Base-by-base conservation (phyloP, 2,888 invertebrate species). In the Lasioglossum pauxillum region DNA sequence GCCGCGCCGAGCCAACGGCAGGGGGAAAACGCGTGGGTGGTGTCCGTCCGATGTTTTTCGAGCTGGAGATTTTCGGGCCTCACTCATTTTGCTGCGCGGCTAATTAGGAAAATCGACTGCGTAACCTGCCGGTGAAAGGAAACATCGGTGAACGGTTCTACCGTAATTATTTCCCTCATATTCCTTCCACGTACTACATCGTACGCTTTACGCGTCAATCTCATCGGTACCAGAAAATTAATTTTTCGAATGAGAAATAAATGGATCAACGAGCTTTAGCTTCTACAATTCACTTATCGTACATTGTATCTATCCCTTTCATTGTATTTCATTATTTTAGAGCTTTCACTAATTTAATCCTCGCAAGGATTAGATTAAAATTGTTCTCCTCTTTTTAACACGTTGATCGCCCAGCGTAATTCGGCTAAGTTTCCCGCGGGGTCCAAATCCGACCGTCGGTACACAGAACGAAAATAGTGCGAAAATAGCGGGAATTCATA, bases 11-110 rank as follows among this genome's bases (percentile, higher is more conserved):
- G 64, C 64, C 31, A 67, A 35, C 19, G 35, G 19, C 67, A 8
- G 67, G 64, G 5, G 5, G 64, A 7, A 67, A 67, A 16, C 67
- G 67, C 41, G 69, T 71, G 69, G 41, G 69, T 23, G 69, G 64
- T 64, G 64, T 64, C 27, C 60, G 27, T 60, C 64, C 64, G 31
- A 64, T 71, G 69, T 71, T 38, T 71, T 71, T 71, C 38, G 38
- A n/a, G n/a, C n/a, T 3, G 69, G 23, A 23, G 19, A 23, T 38
- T 41, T 71, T 41, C 12, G 1, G 23, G 69, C 38, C 23, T 0
- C 10, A 14, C 23, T 41, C n/a, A 5, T 38, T 69, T 19, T 8
- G 23, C 67, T 8, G 41, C 19, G 41, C 38, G 10, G 69, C 12
- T 41, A 71, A 71, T 71, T 41, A 71, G 41, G 69, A 71, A 71